Percentiles rank a stretch among this genome's conserved stretches.
These are phyloP conservation scores for Drosophila melanica DNA, from an alignment of 1,140 invertebrate species.

Conservation along the genomic window DNA sequence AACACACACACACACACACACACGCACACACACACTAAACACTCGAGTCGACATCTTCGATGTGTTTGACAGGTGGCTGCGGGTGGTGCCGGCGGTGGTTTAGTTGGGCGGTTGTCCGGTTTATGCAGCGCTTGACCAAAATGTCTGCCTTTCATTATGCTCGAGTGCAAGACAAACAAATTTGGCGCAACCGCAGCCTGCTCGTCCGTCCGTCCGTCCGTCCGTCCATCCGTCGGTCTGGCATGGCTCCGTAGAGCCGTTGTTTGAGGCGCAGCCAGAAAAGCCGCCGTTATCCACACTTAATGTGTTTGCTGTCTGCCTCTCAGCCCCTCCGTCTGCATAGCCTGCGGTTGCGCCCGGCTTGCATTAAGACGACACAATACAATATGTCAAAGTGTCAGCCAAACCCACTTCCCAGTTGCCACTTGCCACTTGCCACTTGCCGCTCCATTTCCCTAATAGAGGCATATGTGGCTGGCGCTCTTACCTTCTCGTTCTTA, in stretches of 20 bases:
- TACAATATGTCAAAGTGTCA: constrained; percentile 55
- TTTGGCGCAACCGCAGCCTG: constrained; percentile 65
- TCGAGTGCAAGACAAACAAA: constrained; percentile 78
- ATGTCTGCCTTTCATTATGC: constrained; percentile 80
- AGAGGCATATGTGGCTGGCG: background rate
- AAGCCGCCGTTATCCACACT: constrained; percentile 59
- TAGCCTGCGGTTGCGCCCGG: constrained; percentile 25
- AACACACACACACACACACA: constrained; percentile 10
- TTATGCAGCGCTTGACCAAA: constrained; percentile 66
- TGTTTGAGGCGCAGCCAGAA: constrained; percentile 40
- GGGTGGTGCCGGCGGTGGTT: constrained; percentile 3
- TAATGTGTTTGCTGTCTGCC: constrained; percentile 64
- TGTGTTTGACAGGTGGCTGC: constrained; percentile 61
- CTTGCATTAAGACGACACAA: constrained; percentile 25
- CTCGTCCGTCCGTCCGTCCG: background rate
- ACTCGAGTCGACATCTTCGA: constrained; percentile 38
- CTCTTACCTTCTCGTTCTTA: constrained; percentile 82
- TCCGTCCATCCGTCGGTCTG: background rate
- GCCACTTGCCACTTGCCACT: background rate
- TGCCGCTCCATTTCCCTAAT: constrained; percentile 23
- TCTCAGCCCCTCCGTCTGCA: constrained; percentile 5
- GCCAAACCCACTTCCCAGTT: constrained; percentile 3
- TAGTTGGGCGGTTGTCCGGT: constrained; percentile 19
- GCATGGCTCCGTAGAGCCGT: constrained; percentile 39
- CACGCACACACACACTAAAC: constrained; percentile 5